These are phyloP conservation scores for Ophioninae sp. DNA, from an alignment of 2,888 invertebrate genomes.

Conservation along the genomic window DNA sequence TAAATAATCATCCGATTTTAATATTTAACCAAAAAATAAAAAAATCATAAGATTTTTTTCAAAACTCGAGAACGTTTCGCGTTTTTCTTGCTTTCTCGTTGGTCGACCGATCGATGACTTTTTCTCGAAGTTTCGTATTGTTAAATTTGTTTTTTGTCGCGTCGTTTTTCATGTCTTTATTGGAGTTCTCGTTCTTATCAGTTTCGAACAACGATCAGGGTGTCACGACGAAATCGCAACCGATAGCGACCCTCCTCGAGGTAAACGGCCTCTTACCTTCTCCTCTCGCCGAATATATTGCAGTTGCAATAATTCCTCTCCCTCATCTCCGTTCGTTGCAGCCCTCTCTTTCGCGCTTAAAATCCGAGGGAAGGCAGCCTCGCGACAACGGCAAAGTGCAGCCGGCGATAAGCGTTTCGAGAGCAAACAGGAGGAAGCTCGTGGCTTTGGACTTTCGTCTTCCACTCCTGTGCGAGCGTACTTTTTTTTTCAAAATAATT, in stretches of 20 bases:
- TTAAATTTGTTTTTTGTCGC: not conserved
- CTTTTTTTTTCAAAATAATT: not conserved
- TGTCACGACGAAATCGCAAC: conserved; percentile 67
- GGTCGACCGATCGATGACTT: not conserved
- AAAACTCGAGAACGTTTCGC: not conserved
- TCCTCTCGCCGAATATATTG: conserved; percentile 54
- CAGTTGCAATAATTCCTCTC: conserved; percentile 35
- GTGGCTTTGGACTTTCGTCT: conserved; percentile 31
- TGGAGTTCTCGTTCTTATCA: conserved; percentile 42
- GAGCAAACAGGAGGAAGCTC: conserved; percentile 53
- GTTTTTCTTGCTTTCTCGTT: not conserved
- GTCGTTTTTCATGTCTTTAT: conserved; percentile 3
- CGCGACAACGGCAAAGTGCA: conserved; percentile 71
- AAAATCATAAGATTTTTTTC: not conserved
- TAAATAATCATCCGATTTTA: too few relatives aligned
- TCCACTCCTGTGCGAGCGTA: not conserved
- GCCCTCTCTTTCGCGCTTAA: conserved; percentile 50
- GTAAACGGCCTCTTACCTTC: conserved; percentile 68
- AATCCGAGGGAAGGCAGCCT: conserved; percentile 48
- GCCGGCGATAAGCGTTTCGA: conserved; percentile 74
- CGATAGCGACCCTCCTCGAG: conserved; percentile 69
- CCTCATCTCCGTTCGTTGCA: conserved; percentile 38
- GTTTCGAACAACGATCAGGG: conserved; percentile 54
- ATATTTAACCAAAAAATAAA: too few relatives aligned
- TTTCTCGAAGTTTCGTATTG: conserved; percentile 1